Base-by-base conservation (phyloP, 1,140 invertebrate species). In the Chrysoperla carnea region DNA sequence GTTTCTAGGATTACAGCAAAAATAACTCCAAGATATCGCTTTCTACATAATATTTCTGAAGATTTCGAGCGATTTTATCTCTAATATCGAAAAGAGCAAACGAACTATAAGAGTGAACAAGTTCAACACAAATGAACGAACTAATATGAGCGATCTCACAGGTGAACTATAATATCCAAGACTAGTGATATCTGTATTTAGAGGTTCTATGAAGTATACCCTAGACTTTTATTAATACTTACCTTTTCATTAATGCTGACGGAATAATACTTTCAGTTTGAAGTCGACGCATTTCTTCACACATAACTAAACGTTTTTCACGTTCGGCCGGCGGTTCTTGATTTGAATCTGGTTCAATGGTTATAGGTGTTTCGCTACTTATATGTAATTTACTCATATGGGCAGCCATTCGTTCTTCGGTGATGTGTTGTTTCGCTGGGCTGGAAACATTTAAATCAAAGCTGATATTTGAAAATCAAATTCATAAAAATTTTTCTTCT, bases 321-420 rank as follows among this genome's bases (percentile, higher is more conserved):
- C 50, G 50, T 12, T 46, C 44, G 7, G 43, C 38, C 4, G 51
- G 51, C 27, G 48, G 49, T 50, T 61, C 59, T 5, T 9, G 6
- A 17, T 48, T 46, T 31, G 29, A 23, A 4, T 33, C 31, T 2
- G 8, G 8, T 9, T 33, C 31, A 33, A 11, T 2, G 2, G 31
- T 33, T 2, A 23, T 23, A 31, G n/a, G 28, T 7, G 55, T 56
- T 52, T 60, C 61, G 5, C 58, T 50, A 54, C 67, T 72, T 45
- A 85, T 82, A 49, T 81, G 78, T 15, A 85, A 58, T 29, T 73
- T 70, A 48, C 68, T 75, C 45, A 85, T 72, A 52, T 82, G 78
- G 33, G 76, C 78, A 12, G 80, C 73, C 72, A 85, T 83, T 59
- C 79, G 80, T 56, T 84, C 80, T 58, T 84, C 81, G 1, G 79